These are phyloP conservation scores for Electrophaes corylata DNA, from an alignment of 2,888 invertebrate species.

Conservation along the genomic window DNA sequence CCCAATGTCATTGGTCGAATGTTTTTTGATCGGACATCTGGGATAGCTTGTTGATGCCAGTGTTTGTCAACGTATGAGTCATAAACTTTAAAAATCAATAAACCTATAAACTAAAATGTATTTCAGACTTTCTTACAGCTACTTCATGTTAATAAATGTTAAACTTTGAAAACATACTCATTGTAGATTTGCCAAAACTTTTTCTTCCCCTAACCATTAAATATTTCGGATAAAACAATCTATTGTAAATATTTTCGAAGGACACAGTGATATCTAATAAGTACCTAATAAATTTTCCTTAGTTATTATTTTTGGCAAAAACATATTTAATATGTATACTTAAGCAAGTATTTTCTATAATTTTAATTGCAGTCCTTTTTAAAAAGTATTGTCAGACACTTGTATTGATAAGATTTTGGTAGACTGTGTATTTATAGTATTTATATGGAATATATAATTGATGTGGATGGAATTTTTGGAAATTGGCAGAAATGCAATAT, in stretches of 20 bases:
- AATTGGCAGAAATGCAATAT: background rate
- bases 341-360: background rate
- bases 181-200: background rate
- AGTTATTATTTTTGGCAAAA: background rate
- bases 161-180: background rate
- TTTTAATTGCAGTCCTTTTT: background rate
- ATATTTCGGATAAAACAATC: background rate
- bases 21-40: no score
- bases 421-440: background rate
- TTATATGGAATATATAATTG: background rate
- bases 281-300: background rate
- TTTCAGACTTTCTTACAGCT: no score
- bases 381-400: background rate
- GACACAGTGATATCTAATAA: background rate
- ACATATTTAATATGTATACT: conserved; percentile 3
- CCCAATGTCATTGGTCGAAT: no score
- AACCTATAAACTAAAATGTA: no score
- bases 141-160: no score
- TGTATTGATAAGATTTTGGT: background rate
- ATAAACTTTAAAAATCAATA: no score
- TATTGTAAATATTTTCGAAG: background rate
- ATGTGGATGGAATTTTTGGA: background rate
- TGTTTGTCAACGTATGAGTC: no score
- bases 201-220: background rate
- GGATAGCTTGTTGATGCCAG: no score